A percentile compares a stretch with the other conserved stretches of the same genome.
These are phyloP conservation scores for Neostethus bicornis DNA, from an alignment of 2,797 vertebrate species.

Conservation along the genomic window DNA sequence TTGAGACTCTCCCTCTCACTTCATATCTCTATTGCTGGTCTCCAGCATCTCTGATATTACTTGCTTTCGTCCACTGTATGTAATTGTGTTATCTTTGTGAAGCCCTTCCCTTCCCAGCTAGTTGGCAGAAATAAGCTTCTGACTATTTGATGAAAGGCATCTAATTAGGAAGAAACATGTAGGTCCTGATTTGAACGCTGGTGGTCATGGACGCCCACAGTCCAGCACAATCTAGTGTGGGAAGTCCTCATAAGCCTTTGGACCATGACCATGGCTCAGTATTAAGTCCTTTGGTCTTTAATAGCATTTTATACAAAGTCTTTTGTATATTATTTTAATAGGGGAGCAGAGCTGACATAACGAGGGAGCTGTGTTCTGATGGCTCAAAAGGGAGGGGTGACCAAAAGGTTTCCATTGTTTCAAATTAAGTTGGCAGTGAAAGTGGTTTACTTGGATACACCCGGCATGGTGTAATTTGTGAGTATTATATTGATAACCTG, in stretches of 20 bases:
- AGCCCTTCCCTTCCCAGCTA: slow-evolving; percentile 62
- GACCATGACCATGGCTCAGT: slow-evolving; percentile 47
- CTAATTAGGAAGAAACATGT: slow-evolving; percentile 56
- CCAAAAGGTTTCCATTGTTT: slow-evolving; percentile 77
- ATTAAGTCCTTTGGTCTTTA: slow-evolving; percentile 67
- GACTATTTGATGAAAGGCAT: slow-evolving; percentile 62
- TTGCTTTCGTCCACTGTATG: slow-evolving; percentile 38
- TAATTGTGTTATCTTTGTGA: slow-evolving; percentile 58
- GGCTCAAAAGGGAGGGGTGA: slow-evolving; percentile 67
- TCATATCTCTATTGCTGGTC: slow-evolving; percentile 31
- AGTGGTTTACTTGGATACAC: slow-evolving; percentile 70
- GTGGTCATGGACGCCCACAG: slow-evolving; percentile 40
- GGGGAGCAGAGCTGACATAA: slow-evolving; percentile 70
- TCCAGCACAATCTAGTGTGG: slow-evolving; percentile 22
- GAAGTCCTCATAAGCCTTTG: slow-evolving; percentile 43
- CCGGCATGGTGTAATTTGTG: slow-evolving; percentile 71
- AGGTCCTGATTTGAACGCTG: slow-evolving; percentile 39
- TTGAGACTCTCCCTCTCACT: slow-evolving; percentile 17
- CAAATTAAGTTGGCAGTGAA: slow-evolving; percentile 73
- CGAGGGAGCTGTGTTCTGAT: slow-evolving; percentile 64
- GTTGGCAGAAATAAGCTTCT: slow-evolving; percentile 54
- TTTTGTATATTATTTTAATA: slow-evolving; percentile 79
- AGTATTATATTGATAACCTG: slow-evolving; percentile 76
- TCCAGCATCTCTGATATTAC: slow-evolving; percentile 35
- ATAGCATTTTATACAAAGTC: slow-evolving; percentile 58